Percentiles rank a stretch among this genome's conserved stretches.
Conservation (phyloP, 2,888 invertebrate genomes). For the Lottia scabra region DNA sequence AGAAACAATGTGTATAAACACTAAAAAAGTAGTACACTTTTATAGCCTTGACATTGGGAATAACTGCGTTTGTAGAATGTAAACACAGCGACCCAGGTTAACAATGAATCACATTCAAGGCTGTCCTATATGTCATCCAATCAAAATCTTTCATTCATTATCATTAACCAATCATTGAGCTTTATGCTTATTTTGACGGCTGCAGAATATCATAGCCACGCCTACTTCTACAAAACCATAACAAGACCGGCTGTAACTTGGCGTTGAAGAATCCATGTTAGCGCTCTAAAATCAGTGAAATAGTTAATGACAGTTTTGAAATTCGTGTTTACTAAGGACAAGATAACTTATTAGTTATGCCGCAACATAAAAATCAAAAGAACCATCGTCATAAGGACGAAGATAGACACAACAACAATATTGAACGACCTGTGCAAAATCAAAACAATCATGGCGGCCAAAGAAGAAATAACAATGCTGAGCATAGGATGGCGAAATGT, state of each 20-base stretch:
- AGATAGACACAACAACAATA: slow-evolving; percentile 41
- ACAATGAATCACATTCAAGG: slow-evolving; percentile 1
- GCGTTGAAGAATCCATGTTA: slow-evolving; percentile 4
- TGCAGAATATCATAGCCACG: slow-evolving; percentile 1
- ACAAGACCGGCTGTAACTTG: slow-evolving; percentile 12
- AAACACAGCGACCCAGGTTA: background rate
- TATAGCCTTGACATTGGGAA: too few species aligned
- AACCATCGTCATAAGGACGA: slow-evolving; percentile 44
- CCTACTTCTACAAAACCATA: slow-evolving; percentile 14
- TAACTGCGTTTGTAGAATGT: background rate
- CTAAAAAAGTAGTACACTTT: too few species aligned
- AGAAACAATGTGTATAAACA: too few species aligned
- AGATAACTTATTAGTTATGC: slow-evolving; percentile 39
- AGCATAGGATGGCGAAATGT: slow-evolving; percentile 42
- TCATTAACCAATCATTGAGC: background rate
- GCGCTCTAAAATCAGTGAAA: slow-evolving; percentile 8
- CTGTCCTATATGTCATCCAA: background rate
- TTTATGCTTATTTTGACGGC: background rate
- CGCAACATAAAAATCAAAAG: slow-evolving; percentile 51
- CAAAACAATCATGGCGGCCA: slow-evolving; percentile 27
- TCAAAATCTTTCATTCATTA: background rate
- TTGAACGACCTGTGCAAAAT: slow-evolving; percentile 23
- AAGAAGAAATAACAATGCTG: slow-evolving; percentile 22
- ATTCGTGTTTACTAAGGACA: slow-evolving; percentile 7
- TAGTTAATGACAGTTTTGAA: slow-evolving; percentile 19